Evolutionary conservation across 2,888 invertebrate species (phyloP), one percentile per base, ranked within the genome.

Genomic region (Ariolimax columbianus): DNA sequence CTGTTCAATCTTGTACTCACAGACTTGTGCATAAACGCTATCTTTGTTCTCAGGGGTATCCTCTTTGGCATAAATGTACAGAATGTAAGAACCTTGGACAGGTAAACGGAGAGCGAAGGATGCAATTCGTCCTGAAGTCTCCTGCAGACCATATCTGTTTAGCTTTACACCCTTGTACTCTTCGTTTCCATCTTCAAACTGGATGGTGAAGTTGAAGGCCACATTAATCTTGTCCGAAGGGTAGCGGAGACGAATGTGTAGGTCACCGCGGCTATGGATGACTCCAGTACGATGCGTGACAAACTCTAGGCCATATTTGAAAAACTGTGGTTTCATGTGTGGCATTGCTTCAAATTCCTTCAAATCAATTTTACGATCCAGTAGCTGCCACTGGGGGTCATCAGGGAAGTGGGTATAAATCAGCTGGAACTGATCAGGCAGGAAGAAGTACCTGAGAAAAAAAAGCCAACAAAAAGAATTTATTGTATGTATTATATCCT

Each of bases 371-470:
- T 91, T 89, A 23, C 92, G 88, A 84, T 93, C 93, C 30, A 94
- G 88, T 83, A 94, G 90, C 90, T 94, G 94, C 94, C 94, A 94
- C 86, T 92, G 92, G 30, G 89, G 82, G 68, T 94, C 93, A 80
- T 94, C 93, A 3, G 94, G 94, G 88, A 92, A 93, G 89, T 94
- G 94, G 19, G 94, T 94, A 89, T 94, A 94, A 86, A 94, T 93
- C 40, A 94, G 91, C 88, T 94, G 94, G 78, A 92, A 92, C 23
- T 94, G 94, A 87, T 94, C 93, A 0, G 94, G 92, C 88, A 94
- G 89, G 91, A 94, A 94, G 91, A 94, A 94, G 87, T 94, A 94
- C 81, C 85, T 85, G 55, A 36, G 33, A 68, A 38, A 66, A 59
- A 80, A n/a, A 68, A 30, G 55, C 6, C 19, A 55, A 59, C 17